Conservation (phyloP, 2,113 vertebrate species). For the Tamias sibiricus region DNA sequence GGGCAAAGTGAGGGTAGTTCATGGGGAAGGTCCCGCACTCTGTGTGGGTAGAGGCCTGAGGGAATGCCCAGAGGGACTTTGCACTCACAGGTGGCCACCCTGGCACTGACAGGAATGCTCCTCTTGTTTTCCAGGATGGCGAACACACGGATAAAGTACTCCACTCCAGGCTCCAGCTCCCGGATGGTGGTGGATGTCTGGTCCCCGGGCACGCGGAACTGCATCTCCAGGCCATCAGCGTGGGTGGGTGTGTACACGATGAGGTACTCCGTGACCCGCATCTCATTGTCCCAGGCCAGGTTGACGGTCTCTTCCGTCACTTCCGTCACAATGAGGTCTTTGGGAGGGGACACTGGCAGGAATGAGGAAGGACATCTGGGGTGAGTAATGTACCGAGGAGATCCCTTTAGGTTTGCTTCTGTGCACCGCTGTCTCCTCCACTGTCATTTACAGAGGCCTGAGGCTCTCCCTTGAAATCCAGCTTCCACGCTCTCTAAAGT, state of each 20-base stretch:
- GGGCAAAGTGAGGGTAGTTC: background rate
- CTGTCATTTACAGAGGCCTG: background rate
- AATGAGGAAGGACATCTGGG: conserved; percentile 34
- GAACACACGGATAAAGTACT: conserved; percentile 97
- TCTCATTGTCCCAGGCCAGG: conserved; percentile 96
- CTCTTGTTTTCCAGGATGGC: conserved; percentile 96
- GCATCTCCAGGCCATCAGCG: conserved; percentile 92
- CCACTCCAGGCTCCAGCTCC: conserved; percentile 96
- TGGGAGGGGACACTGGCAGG: conserved; percentile 93
- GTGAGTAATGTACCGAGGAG: background rate
- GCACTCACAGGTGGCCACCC: conserved; percentile 94
- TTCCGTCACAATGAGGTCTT: conserved; percentile 92
- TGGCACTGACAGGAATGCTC: conserved; percentile 96
- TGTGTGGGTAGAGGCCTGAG: accelerated
- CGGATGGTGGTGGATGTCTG: conserved; percentile 91
- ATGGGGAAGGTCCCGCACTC: accelerated
- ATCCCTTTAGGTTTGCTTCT: background rate
- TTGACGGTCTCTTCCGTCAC: conserved; percentile 95
- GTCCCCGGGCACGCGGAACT: conserved; percentile 94
- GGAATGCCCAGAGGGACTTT: accelerated
- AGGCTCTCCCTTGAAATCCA: background rate
- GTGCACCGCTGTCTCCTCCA: background rate
- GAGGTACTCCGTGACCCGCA: conserved; percentile 93
- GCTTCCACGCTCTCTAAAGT: background rate
- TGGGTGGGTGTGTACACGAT: conserved; percentile 94